Evolutionary conservation across 2,113 vertebrate genomes (phyloP), one percentile per base, ranked within the genome.

Genomic region (Progne subis): DNA sequence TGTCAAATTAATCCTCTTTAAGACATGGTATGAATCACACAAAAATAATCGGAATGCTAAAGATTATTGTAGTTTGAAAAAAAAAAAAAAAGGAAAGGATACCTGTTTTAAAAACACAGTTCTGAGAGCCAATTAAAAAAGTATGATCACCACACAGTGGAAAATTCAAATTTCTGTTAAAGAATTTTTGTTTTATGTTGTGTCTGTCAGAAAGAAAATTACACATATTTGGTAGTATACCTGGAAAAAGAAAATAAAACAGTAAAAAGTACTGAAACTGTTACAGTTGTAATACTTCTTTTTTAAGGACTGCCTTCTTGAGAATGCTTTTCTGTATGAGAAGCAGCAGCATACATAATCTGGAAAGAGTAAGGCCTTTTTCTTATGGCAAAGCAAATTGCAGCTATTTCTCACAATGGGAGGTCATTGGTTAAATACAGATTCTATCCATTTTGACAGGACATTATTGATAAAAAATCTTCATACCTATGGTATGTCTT

Each of bases 401-500:
- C 25, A 74, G 47, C 37, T 88, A 6, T 91, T 95, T 96, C 60
- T 91, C 44, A 81, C 72, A 65, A 32, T 14, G 52, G 50, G 86
- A 93, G 24, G 44, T 86, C 82, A 87, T 19, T 79, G 81, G 59
- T 90, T 18, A 32, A 80, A 70, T 37, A 71, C 17, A 26, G 63
- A 92, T 94, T 90, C 74, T 82, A 50, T 86, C 52, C 24, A 44
- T 44, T 94, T 53, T 52, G 65, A 61, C 72, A 94, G 46, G 26
- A 82, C 59, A 26, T 91, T 95, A 83, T 65, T 93, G 56, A 94
- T 90, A 94, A 95, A 68, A 68, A 29, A 67, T 59, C 69, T 88
- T 96, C 46, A 28, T 69, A 85, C 37, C 47, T 88, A 12, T 79
- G 37, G 52, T n/a, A 29, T 78, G 46, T 79, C 55, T 56, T 85